phyloP scores from a whole-genome alignment of 2,888 invertebrate genomes.

The Sabatieria punctata region DNA sequence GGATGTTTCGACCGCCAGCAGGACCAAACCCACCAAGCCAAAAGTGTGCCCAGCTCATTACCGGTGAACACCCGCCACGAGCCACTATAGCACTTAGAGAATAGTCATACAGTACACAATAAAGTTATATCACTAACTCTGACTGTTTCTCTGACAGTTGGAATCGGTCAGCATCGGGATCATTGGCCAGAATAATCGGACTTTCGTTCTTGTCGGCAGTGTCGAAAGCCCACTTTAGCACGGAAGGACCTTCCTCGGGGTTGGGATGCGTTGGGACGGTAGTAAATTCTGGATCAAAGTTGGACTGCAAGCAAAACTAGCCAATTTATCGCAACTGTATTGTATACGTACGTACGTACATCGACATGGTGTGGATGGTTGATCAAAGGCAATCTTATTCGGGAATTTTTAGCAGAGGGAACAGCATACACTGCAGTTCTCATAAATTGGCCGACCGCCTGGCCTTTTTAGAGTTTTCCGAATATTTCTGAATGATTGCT shows the following conservation, averaged over 20 bases:
- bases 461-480: too few relatives aligned
- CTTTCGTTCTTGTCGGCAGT: conserved; percentile 55
- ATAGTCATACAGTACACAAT: not conserved
- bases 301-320: conserved; percentile 43
- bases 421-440: too few relatives aligned
- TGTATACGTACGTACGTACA: too few relatives aligned
- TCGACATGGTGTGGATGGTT: too few relatives aligned
- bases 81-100: conserved; percentile 36
- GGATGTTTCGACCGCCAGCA: conserved; percentile 39
- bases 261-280: conserved; percentile 84
- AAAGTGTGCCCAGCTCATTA: conserved; percentile 77
- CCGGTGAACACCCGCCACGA: conserved; percentile 80
- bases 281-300: conserved; percentile 87
- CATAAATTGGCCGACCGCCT: too few relatives aligned
- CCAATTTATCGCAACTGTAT: not conserved
- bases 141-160: conserved; percentile 69
- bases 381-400: too few relatives aligned
- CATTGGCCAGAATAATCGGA: conserved; percentile 73
- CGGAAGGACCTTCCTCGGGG: conserved; percentile 81
- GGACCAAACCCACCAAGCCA: conserved; percentile 79
- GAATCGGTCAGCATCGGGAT: conserved; percentile 91
- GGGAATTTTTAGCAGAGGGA: too few relatives aligned
- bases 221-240: conserved; percentile 54
- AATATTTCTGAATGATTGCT: too few relatives aligned
- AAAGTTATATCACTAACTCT: conserved; percentile 37